Percentiles rank a stretch among this genome's conserved stretches.
Evolutionary conservation across 1,140 invertebrate species (phyloP).

Genomic region (Luehdorfia chinensis): DNA sequence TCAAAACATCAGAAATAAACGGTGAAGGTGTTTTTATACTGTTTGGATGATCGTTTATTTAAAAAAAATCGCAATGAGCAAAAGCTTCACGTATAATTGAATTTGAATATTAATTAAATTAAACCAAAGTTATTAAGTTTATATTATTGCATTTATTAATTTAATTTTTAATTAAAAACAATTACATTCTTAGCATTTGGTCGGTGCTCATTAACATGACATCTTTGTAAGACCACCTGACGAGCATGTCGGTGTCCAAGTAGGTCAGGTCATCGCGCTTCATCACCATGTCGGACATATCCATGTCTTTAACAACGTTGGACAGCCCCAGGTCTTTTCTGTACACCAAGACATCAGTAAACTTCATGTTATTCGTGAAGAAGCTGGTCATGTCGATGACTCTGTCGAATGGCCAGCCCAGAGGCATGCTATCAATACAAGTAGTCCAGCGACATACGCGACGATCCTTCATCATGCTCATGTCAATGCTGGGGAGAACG

Average conservation of each 20-base stretch:
- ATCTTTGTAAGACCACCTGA: conserved; percentile 51
- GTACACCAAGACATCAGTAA: conserved; percentile 81
- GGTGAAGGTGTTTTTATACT: too few species aligned
- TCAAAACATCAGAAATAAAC: too few species aligned
- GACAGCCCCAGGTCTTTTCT: conserved; percentile 65
- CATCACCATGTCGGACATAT: conserved; percentile 55
- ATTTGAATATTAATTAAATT: background rate
- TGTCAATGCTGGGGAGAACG: conserved; percentile 78
- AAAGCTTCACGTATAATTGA: too few species aligned
- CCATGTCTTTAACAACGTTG: conserved; percentile 51
- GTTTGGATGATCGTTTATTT: too few species aligned
- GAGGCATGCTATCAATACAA: conserved; percentile 75
- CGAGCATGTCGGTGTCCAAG: conserved; percentile 53
- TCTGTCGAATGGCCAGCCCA: conserved; percentile 85
- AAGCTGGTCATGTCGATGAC: conserved; percentile 78
- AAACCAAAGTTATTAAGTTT: conserved; percentile 4
- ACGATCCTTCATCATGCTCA: conserved; percentile 59
- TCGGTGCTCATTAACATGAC: conserved; percentile 59
- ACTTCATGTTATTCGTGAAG: conserved; percentile 81
- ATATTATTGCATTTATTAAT: conserved; percentile 19
- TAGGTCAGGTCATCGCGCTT: conserved; percentile 61
- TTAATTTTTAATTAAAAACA: background rate
- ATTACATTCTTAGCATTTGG: conserved; percentile 51
- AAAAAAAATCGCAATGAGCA: too few species aligned
- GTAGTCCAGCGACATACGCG: conserved; percentile 76